Base-by-base conservation (phyloP, 2,797 vertebrate genomes). In the Manis pentadactyla region DNA sequence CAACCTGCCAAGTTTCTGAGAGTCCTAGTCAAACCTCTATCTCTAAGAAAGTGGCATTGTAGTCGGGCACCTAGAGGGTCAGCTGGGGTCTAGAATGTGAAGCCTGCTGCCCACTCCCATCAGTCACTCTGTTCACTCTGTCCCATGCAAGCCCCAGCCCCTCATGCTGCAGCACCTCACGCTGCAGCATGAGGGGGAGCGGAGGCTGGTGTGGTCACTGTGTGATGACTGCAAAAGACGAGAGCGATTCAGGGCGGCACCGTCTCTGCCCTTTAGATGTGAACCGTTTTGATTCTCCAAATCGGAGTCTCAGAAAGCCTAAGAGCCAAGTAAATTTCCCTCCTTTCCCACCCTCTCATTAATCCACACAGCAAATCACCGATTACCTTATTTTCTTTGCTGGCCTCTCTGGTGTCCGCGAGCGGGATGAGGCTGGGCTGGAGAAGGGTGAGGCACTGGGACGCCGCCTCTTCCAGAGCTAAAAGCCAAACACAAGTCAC, bases 351-450 rank as follows among this genome's bases (percentile, higher is more conserved):
- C 49, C 13, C 10, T 13, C 13, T 37, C 51, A 12, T 59, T 31
- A 55, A 46, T 14, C 31, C 15, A 39, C 8, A 27, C 6, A 39
- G 55, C 37, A 57, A 49, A 14, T 10, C n/a, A 57, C 18, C 27
- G 18, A 77, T 97, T 97, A 99, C 99, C 99, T 99, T 68, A 98
- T 97, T 98, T 99, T 99, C 98, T 99, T 99, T 37, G 99, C 93
- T 39, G 98, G 98, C 93, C 99, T 98, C 66, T 99, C 99, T 0
- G 99, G 99, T 0, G 99, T 99, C 98, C 99, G 99, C 34, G 99
- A 98, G 68, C 99, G 99, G 84, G 99, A 99, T 0, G 99, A 99
- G 0, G 98, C 99, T 0, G 99, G 99, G 95, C 99, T 99, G 81
- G 99, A 99, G 37, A 99, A 97, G 0, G 99, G 98, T n/a, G 99